A percentile compares a stretch with the other conserved stretches of the same genome.
Conservation (phyloP, 2,113 vertebrate species). For the Empidonax alnorum region DNA sequence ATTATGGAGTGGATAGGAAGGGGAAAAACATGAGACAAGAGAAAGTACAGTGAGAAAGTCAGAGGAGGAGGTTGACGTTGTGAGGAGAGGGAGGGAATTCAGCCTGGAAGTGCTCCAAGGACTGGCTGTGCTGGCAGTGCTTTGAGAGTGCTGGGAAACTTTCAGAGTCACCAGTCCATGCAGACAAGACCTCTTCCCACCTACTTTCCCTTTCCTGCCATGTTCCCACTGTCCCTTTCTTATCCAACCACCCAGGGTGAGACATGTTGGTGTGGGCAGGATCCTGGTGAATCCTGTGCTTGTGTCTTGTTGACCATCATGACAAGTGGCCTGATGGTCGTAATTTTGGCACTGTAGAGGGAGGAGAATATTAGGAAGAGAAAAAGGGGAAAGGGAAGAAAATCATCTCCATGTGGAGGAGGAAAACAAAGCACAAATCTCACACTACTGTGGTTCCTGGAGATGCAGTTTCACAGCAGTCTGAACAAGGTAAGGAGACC, state of each 20-base stretch:
- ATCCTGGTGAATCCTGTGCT: too few relatives aligned
- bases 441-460: not conserved
- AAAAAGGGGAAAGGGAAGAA: not conserved
- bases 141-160: not conserved
- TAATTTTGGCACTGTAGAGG: rapidly evolving
- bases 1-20: not conserved
- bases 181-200: not conserved
- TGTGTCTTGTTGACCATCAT: not conserved
- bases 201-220: not conserved
- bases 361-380: not conserved
- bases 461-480: not conserved
- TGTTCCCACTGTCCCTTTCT: not conserved
- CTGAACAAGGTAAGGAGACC: not conserved
- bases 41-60: not conserved
- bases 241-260: rapidly evolving
- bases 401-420: not conserved
- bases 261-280: not conserved
- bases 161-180: not conserved
- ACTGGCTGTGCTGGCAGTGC: not conserved
- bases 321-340: rapidly evolving
- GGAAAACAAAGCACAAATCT: not conserved
- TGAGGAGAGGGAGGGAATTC: not conserved
- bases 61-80: not conserved
- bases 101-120: not conserved
- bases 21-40: not conserved